A percentile compares a stretch with the other conserved stretches of the same genome.
Evolutionary conservation across 2,888 invertebrate genomes (phyloP).

Genomic region (Heliconius sara): DNA sequence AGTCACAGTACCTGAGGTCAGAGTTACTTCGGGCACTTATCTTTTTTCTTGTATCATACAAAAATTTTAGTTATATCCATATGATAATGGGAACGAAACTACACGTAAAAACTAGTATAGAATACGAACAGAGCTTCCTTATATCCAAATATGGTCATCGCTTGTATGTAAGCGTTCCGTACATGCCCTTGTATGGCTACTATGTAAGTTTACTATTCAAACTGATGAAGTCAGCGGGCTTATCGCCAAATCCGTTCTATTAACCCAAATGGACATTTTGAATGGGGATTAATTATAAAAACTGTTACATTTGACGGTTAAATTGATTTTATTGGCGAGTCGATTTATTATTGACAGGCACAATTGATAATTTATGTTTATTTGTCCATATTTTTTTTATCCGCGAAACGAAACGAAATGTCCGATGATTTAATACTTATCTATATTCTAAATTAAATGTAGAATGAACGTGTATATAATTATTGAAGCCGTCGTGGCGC

Average conservation of each 20-base stretch:
- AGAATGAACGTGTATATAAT: not conserved
- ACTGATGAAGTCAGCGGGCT: conserved; percentile 49
- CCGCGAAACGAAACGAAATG: too few relatives aligned
- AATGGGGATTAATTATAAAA: not conserved
- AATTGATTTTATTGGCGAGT: not conserved
- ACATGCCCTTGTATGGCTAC: conserved; percentile 34
- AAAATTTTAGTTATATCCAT: not conserved
- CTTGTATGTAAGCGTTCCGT: conserved; percentile 31
- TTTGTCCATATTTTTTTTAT: too few relatives aligned
- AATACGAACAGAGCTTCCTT: not conserved
- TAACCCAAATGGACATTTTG: conserved; percentile 51
- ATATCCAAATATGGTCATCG: conserved; percentile 8
- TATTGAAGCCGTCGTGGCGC: too few relatives aligned
- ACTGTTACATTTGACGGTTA: not conserved
- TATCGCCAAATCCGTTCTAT: conserved; percentile 56
- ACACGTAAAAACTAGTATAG: not conserved
- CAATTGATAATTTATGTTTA: not conserved
- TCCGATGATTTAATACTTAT: not conserved
- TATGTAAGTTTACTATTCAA: conserved; percentile 27
- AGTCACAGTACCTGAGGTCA: too few relatives aligned
- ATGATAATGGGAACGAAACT: not conserved
- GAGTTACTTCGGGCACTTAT: too few relatives aligned
- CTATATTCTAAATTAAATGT: not conserved
- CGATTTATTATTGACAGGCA: not conserved
- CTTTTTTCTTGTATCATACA: not conserved